These are phyloP conservation scores for Sweltsa coloradensis DNA, from an alignment of 1,140 invertebrate species.

Conservation along the genomic window DNA sequence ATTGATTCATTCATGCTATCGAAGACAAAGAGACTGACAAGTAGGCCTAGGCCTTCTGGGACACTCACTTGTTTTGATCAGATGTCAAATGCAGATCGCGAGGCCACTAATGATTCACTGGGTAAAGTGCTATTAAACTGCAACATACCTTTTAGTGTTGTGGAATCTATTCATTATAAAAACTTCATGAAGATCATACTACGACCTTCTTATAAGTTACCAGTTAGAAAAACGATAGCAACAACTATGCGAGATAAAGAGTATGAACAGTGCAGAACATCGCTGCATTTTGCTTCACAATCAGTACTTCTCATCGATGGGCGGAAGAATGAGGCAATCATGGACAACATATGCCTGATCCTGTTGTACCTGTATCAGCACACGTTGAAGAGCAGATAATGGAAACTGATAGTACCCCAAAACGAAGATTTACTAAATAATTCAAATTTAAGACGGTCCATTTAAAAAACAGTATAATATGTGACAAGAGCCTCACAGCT, in stretches of 20 bases:
- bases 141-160: slow-evolving; percentile 4
- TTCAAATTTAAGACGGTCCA: too few species aligned
- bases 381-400: too few species aligned
- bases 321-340: slow-evolving; percentile 2
- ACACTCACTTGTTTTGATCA: not conserved
- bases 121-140: not conserved
- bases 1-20: too few species aligned
- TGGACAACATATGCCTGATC: too few species aligned
- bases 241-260: slow-evolving; percentile 1
- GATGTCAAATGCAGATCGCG: not conserved
- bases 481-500: too few species aligned
- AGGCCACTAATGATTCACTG: not conserved
- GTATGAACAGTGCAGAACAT: slow-evolving; percentile 2
- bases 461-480: too few species aligned
- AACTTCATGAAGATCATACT: slow-evolving; percentile 2
- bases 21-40: too few species aligned
- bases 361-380: too few species aligned
- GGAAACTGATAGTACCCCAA: too few species aligned
- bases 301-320: not conserved
- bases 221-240: not conserved
- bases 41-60: too few species aligned
- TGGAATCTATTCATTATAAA: slow-evolving; percentile 1
- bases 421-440: too few species aligned
- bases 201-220: not conserved
- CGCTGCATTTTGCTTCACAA: not conserved